Evolutionary conservation across 2,888 invertebrate species (phyloP), one percentile per base, ranked within the genome.

Genomic region (Alloplasta piceator): DNA sequence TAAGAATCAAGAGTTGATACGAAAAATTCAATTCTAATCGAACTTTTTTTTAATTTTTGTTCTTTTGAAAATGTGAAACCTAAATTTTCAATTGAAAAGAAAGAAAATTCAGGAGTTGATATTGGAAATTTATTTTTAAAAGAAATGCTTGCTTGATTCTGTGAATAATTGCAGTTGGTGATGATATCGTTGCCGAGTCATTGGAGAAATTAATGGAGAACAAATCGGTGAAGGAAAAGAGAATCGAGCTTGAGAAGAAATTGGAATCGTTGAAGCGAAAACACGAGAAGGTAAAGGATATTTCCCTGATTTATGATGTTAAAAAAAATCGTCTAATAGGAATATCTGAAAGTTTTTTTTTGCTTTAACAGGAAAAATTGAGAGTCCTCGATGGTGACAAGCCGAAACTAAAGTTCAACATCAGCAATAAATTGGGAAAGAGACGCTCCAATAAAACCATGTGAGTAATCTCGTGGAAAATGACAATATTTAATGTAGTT

Each of bases 221-320:
- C 90, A 98, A 98, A 92, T 90, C 95, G 55, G 97, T 98, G 10
- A 95, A 95, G 73, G 98, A 98, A 87, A 97, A 97, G 89, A 94
- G 96, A 56, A 89, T 94, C 0, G 98, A 98, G 91, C 92, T 98
- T 84, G 97, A 98, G 73, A 97, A 98, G 90, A 98, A 98, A 90
- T 92, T 98, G 74, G 98, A 98, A 86, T 94, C 95, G 39, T 90
- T 98, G 77, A 94, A 96, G 71, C 96, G 97, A 89, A 97, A 97
- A 87, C 96, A 96, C 88, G 97, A 97, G 85, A 97, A 97, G 92
- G 94, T 91, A 82, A 86, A 91, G n/a, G 41, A 10, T 10, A 55
- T 55, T 56, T 26, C 26, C 26, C 0, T 1, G 14, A 16, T 52
- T 14, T 7, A 52, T 4, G 16, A 52, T 6, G 4, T 52, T 7